Evolutionary conservation across 2,888 invertebrate genomes (phyloP).

Genomic region (Aelia acuminata): DNA sequence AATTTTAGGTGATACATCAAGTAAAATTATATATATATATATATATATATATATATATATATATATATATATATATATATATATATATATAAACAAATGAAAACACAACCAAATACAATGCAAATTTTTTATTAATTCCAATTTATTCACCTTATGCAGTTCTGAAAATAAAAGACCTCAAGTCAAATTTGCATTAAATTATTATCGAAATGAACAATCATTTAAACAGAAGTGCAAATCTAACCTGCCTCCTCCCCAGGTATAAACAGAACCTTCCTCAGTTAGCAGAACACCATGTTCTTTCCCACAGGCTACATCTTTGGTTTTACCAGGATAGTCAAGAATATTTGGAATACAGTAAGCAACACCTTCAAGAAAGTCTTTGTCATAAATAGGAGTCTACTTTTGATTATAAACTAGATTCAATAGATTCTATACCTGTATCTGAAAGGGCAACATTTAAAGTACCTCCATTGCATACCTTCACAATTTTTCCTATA

Average conservation of each 20-base stretch:
- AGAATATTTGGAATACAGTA: constrained; percentile 77
- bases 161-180: no score
- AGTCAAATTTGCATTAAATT: no score
- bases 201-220: no score
- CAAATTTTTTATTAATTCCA: no score
- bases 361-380: constrained; percentile 70
- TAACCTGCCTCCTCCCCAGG: constrained; percentile 88
- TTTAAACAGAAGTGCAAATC: neutral
- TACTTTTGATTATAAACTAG: constrained; percentile 6
- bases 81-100: no score
- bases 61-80: no score
- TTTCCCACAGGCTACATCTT: constrained; percentile 81
- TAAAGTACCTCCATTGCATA: constrained; percentile 71
- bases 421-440: constrained; percentile 60
- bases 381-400: neutral
- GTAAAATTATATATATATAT: neutral
- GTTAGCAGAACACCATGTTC: constrained; percentile 85
- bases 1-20: neutral
- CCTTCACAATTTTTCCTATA: constrained; percentile 69
- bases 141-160: no score
- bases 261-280: constrained; percentile 80
- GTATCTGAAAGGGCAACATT: constrained; percentile 70
- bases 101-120: neutral
- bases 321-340: constrained; percentile 72
- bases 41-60: no score